Conservation (phyloP, 1,140 invertebrate species). For the Cyclina sinensis region DNA sequence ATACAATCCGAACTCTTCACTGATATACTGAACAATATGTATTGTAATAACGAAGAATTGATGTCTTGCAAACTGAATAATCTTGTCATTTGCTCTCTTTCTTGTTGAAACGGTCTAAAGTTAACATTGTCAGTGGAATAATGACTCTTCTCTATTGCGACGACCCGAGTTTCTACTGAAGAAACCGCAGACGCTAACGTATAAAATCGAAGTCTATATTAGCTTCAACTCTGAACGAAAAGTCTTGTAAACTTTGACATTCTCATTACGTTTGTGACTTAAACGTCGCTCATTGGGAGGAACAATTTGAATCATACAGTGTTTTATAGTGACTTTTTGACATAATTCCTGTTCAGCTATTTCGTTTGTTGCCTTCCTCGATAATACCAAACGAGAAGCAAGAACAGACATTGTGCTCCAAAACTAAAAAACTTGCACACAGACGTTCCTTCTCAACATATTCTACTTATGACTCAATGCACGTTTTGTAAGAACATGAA, state of each 20-base stretch:
- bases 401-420: background rate
- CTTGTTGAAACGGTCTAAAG: background rate
- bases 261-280: background rate
- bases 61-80: background rate
- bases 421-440: background rate
- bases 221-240: constrained; percentile 6
- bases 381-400: background rate
- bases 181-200: background rate
- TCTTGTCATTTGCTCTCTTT: constrained; percentile 12
- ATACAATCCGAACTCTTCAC: constrained; percentile 11
- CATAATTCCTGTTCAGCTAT: constrained; percentile 9
- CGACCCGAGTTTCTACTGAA: background rate
- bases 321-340: constrained; percentile 17
- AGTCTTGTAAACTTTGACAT: constrained; percentile 1
- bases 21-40: constrained; percentile 2
- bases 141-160: constrained; percentile 11
- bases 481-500: background rate
- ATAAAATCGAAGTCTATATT: constrained; percentile 5
- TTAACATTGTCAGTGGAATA: constrained; percentile 2
- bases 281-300: background rate
- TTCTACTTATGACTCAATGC: background rate
- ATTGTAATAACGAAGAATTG: constrained; percentile 24
- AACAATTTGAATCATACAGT: constrained; percentile 1
- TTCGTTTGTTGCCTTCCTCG: background rate
- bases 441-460: background rate